Base-by-base conservation (phyloP, 2,113 vertebrate genomes). In the Oreotrochilus melanogaster region DNA sequence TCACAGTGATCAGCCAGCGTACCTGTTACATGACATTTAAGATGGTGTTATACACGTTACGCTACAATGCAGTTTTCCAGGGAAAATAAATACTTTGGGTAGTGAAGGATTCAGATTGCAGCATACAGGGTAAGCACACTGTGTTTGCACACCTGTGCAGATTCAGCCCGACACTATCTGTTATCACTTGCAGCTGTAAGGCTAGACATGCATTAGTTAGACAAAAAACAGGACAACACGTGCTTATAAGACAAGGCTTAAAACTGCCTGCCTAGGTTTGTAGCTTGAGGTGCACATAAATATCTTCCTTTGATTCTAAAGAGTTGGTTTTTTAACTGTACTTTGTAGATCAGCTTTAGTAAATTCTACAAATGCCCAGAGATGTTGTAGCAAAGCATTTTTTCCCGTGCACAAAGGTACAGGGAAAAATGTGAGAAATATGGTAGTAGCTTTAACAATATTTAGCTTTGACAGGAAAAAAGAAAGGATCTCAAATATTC, bases 141-240 rank as follows among this genome's bases (percentile, higher is more conserved):
- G 30, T 89, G 81, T 95, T 94, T 93, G 88, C 89, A 88, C 93
- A 95, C 88, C 87, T 90, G 93, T 33, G 66, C 85, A 64, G 74
- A 62, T 88, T 48, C 85, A 74, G 64, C 43, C 57, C 64, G 48
- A 5, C 10, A 0, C 3, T n/a, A 33, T 37, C 74, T 89, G 82
- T 85, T 73, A 88, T 42, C 89, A 51, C 45, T 24, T 27, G 58
- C 81, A 92, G 81, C 62, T 86, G 54, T 30, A 57, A 43, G 75
- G 48, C 11, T 24, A n/a, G 43, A 47, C 69, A 23, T 5, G 37
- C 48, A 39, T 22, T 7, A 15, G 2, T 50, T 65, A 0, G 0
- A 57, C 45, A 72, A 48, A 50, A 53, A 22, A 13, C 28, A 64
- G 57, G 33, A 42, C n/a, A 65, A 65, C 51, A 11, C 58, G 66